These are phyloP conservation scores for Phrynosoma blainvillii DNA, from an alignment of 2,113 vertebrate genomes.

Conservation along the genomic window DNA sequence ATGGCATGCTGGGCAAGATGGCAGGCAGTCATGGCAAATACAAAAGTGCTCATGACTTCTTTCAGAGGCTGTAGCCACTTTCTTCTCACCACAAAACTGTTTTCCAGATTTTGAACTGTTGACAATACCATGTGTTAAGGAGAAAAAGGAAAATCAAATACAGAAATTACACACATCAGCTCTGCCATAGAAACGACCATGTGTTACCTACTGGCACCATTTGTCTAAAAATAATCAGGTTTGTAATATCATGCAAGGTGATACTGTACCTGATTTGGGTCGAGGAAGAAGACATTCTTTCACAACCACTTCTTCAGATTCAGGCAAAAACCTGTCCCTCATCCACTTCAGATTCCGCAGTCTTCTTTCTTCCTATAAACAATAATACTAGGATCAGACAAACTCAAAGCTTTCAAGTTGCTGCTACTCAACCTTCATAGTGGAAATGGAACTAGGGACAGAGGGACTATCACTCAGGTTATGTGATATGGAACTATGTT, in stretches of 20 bases:
- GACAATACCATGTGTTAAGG: too few species aligned
- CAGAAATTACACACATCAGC: background rate
- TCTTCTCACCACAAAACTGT: too few species aligned
- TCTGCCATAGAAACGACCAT: background rate
- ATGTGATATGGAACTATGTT: background rate
- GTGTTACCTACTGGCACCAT: background rate
- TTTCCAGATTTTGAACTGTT: too few species aligned
- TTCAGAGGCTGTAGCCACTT: too few species aligned
- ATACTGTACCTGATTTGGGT: constrained; percentile 21
- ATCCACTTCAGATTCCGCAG: constrained; percentile 21
- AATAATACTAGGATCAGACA: background rate
- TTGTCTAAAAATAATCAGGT: background rate
- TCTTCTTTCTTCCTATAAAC: constrained; percentile 12
- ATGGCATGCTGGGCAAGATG: too few species aligned
- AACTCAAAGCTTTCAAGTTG: background rate
- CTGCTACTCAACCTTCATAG: background rate
- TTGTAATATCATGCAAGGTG: background rate
- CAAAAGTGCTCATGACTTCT: too few species aligned
- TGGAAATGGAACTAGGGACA: background rate
- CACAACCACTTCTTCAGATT: background rate
- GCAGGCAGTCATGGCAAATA: too few species aligned
- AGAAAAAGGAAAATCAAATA: too few species aligned
- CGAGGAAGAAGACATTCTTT: background rate
- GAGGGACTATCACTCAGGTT: background rate
- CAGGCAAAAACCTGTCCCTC: constrained; percentile 38